These are phyloP conservation scores for Pangasius krempfi DNA, from an alignment of 2,797 vertebrate genomes.

Conservation along the genomic window DNA sequence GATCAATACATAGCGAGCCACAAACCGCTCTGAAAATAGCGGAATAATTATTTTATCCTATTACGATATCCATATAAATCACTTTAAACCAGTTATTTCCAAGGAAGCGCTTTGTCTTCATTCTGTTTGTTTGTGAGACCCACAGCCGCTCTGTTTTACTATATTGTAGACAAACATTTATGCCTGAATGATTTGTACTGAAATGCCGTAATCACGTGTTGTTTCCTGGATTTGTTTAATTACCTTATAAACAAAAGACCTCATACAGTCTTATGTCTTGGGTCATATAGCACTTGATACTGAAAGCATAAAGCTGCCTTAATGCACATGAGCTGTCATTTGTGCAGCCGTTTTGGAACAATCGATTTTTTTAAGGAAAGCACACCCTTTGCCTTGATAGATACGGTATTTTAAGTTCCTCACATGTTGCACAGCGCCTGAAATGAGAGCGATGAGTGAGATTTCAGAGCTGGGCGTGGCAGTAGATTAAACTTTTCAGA, in stretches of 20 bases:
- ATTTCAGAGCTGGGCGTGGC: background rate
- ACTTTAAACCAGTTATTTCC: background rate
- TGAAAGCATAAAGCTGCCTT: background rate
- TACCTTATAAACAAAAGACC: too few relatives aligned
- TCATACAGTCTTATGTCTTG: too few relatives aligned
- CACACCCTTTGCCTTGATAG: background rate
- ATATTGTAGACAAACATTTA: background rate
- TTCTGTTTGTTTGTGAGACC: background rate
- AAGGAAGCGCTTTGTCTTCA: background rate
- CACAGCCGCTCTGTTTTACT: background rate
- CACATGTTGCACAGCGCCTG: background rate
- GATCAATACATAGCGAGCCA: background rate
- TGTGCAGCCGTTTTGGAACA: background rate
- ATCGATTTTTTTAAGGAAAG: background rate
- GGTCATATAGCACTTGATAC: background rate
- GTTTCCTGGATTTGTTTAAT: too few relatives aligned
- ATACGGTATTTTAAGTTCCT: background rate
- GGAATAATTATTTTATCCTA: background rate
- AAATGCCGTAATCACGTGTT: background rate
- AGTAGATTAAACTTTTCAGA: background rate
- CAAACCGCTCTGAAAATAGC: background rate
- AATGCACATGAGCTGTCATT: background rate
- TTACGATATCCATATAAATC: background rate
- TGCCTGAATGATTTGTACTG: background rate
- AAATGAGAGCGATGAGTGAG: background rate